Percentiles rank a stretch among this genome's conserved stretches.
Evolutionary conservation across 2,888 invertebrate genomes (phyloP).

Genomic region (Anticlea derivata): DNA sequence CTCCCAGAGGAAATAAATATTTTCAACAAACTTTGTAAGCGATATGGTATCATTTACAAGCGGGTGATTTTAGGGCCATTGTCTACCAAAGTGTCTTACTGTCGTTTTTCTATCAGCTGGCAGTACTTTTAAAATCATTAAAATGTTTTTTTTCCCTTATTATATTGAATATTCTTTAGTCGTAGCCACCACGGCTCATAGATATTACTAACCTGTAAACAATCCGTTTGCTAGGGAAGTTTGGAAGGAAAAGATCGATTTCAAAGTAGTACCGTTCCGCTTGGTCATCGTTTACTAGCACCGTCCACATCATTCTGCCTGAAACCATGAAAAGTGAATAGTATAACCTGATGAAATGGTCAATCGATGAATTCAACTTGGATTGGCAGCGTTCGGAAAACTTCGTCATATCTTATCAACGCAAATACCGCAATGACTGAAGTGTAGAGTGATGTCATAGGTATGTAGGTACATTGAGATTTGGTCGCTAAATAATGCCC

Average conservation of each 20-base stretch:
- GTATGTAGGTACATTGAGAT: no score
- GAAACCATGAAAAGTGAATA: slow-evolving; percentile 19
- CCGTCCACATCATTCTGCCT: slow-evolving; percentile 84
- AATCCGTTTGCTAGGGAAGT: slow-evolving; percentile 73
- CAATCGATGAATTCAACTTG: no score
- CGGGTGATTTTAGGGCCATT: slow-evolving; percentile 15
- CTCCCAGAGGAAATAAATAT: slow-evolving; percentile 51
- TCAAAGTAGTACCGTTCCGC: slow-evolving; percentile 77
- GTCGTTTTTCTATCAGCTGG: no score
- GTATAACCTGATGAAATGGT: background rate
- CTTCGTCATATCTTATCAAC: no score
- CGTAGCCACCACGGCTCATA: no score
- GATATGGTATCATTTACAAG: slow-evolving; percentile 56
- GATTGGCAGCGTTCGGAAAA: no score
- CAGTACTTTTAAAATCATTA: no score
- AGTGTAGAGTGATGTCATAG: no score
- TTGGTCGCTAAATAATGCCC: no score
- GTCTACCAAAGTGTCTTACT: background rate
- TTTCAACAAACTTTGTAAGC: slow-evolving; percentile 56
- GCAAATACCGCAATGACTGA: no score
- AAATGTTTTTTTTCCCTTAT: no score
- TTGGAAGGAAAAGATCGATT: slow-evolving; percentile 75
- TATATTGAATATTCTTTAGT: no score
- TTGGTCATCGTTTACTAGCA: slow-evolving; percentile 73
- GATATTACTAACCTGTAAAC: slow-evolving; percentile 81